Evolutionary conservation across 1,140 invertebrate species (phyloP).

Genomic region (Diabrotica virgifera): DNA sequence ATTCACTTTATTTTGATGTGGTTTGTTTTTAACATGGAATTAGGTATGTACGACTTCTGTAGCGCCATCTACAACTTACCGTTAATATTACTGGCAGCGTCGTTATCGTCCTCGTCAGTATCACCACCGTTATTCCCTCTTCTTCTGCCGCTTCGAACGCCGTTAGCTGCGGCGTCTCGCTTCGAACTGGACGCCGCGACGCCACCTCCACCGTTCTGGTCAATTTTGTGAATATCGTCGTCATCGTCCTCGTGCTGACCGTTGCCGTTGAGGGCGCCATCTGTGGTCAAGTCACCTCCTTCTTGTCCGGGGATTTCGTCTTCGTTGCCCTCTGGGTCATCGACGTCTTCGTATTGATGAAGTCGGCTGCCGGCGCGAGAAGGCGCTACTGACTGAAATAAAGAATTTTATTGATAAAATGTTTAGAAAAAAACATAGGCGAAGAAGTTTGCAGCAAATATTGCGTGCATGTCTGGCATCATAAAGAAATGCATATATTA

Average conservation of each 20-base stretch:
- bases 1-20: too few species aligned
- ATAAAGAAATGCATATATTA: too few species aligned
- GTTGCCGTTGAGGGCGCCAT: constrained; percentile 43
- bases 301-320: constrained; percentile 45
- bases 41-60: too few species aligned
- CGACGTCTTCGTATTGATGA: constrained; percentile 44
- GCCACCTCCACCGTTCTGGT: constrained; percentile 29
- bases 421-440: too few species aligned
- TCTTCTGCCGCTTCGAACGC: constrained; percentile 30
- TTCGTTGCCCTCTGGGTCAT: constrained; percentile 27
- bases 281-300: constrained; percentile 42
- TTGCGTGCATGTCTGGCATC: too few species aligned
- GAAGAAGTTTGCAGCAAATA: too few species aligned
- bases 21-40: too few species aligned
- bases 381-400: constrained; percentile 39
- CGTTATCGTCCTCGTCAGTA: constrained; percentile 40
- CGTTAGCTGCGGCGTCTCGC: constrained; percentile 24
- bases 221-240: constrained; percentile 24
- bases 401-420: too few species aligned
- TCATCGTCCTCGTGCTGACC: constrained; percentile 36
- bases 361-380: constrained; percentile 43
- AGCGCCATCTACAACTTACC: constrained; percentile 12
- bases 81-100: constrained; percentile 16
- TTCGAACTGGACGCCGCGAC: constrained; percentile 21
- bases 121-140: constrained; percentile 45